These are phyloP conservation scores for Halcyon senegalensis DNA, from an alignment of 2,113 vertebrate genomes.

Conservation along the genomic window DNA sequence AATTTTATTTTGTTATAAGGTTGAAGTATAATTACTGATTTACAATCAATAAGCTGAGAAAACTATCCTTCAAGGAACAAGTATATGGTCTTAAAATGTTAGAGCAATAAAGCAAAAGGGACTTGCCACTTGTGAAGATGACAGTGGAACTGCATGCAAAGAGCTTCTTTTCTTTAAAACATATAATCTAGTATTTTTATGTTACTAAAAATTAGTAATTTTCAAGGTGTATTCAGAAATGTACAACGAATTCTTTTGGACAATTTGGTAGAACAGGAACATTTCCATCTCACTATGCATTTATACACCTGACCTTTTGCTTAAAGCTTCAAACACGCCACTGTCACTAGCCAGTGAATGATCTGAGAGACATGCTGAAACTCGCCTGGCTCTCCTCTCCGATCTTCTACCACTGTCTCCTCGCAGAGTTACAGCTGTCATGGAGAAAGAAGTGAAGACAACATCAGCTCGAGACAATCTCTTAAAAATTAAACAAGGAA, in stretches of 20 bases:
- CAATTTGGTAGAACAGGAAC: not conserved
- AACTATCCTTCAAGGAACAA: not conserved
- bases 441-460: not conserved
- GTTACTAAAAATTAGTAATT: not conserved
- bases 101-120: not conserved
- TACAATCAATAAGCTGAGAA: not conserved
- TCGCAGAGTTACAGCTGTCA: slow-evolving; percentile 87
- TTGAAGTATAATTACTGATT: not conserved
- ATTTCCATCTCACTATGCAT: slow-evolving; percentile 60
- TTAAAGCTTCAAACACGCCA: slow-evolving; percentile 96
- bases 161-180: not conserved
- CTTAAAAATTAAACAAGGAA: not conserved
- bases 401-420: slow-evolving; percentile 86
- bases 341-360: slow-evolving; percentile 96
- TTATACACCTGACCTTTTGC: slow-evolving; percentile 84
- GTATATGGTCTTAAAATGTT: not conserved
- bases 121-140: not conserved
- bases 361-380: slow-evolving; percentile 91
- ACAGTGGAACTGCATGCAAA: not conserved
- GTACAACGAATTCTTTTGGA: not conserved
- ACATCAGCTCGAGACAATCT: not conserved
- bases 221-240: not conserved
- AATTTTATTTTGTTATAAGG: not conserved
- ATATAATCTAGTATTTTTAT: not conserved
- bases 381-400: slow-evolving; percentile 86